Base-by-base conservation (phyloP, 2,113 vertebrate species). In the Montifringilla adamsi region DNA sequence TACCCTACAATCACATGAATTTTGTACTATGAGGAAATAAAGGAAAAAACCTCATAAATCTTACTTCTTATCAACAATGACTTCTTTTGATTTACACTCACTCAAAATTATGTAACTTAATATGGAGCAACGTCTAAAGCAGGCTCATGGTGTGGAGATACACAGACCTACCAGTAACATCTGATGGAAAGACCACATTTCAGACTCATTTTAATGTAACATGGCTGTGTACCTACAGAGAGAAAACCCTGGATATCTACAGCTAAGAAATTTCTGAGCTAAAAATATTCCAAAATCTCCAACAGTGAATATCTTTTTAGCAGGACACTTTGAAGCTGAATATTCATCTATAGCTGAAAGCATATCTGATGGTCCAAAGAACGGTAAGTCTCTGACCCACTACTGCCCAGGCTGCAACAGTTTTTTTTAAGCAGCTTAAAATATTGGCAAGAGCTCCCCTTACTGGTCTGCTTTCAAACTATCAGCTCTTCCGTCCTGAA, bases 391-490 rank as follows among this genome's bases (percentile, higher is more conserved):
- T 74, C 39, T 28, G 14, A 82, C 30, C 17, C 33, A 62, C 10
- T 31, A n/a, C 1, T 66, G n/a, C 23, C 17, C 46, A 50, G 0
- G 8, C 26, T 46, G 67, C 35, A 70, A 67, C 12, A 30, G 18
- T 56, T 85, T 83, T 92, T 44, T 41, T 84, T 50, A 39, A 77
- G 47, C 24, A 77, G 52, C 56, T 90, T 60, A 94, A 91, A 90
- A 84, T 73, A 63, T 64, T 90, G 96, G 6, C 68, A 77, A 96
- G 97, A 96, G 96, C 96, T 87, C 97, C 97, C 66, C 94, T 97
- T 97, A 58, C 84, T 96, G 97, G 96, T 82, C 39, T 49, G 49
- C 20, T 12, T 66, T 81, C 56, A 84, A 72, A 88, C 4, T 81
- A 39, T 67, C 55, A 63, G 26, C 18, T n/a, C 37, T 44, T 80